phyloP scores from a whole-genome alignment of 2,888 invertebrate genomes.

The Orthosia incerta region DNA sequence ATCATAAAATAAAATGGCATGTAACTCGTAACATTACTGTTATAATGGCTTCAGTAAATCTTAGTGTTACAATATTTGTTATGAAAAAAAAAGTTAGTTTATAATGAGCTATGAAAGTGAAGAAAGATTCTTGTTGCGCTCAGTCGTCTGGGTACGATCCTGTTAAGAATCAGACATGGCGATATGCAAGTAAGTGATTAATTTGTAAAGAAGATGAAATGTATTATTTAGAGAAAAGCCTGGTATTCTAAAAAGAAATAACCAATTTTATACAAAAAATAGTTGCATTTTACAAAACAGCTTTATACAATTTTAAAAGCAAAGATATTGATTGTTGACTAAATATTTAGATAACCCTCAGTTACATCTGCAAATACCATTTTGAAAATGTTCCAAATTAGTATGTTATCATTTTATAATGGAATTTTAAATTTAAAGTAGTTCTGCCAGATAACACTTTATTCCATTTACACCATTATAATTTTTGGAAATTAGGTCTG shows the following conservation, averaged over 20 bases:
- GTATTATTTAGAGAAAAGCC: conserved; percentile 49
- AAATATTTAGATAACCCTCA: conserved; percentile 23
- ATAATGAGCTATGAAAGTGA: conserved; percentile 44
- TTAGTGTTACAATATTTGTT: conserved; percentile 51
- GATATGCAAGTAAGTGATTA: conserved; percentile 52
- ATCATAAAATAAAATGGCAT: conserved; percentile 57
- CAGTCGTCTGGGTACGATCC: conserved; percentile 9
- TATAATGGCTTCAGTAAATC: conserved; percentile 57
- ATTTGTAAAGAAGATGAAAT: conserved; percentile 47
- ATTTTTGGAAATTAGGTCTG: conserved; percentile 57
- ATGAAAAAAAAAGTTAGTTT: conserved; percentile 57
- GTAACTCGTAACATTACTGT: conserved; percentile 52
- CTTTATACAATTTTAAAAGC: conserved; percentile 20
- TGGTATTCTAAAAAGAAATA: conserved; percentile 26
- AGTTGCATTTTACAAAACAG: conserved; percentile 28
- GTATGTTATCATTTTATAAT: conserved; percentile 9
- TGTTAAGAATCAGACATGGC: conserved; percentile 17
- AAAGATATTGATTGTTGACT: conserved; percentile 14
- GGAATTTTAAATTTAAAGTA: conserved; percentile 10
- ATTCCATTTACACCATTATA: conserved; percentile 53
- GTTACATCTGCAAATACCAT: conserved; percentile 17
- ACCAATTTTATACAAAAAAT: conserved; percentile 30
- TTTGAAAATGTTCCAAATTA: conserved; percentile 3
- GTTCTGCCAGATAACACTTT: conserved; percentile 47
- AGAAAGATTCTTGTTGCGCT: conserved; percentile 34